Evolutionary conservation across 2,113 vertebrate genomes (phyloP), one percentile per base, ranked within the genome.

Genomic region (Aleadryas rufinucha): DNA sequence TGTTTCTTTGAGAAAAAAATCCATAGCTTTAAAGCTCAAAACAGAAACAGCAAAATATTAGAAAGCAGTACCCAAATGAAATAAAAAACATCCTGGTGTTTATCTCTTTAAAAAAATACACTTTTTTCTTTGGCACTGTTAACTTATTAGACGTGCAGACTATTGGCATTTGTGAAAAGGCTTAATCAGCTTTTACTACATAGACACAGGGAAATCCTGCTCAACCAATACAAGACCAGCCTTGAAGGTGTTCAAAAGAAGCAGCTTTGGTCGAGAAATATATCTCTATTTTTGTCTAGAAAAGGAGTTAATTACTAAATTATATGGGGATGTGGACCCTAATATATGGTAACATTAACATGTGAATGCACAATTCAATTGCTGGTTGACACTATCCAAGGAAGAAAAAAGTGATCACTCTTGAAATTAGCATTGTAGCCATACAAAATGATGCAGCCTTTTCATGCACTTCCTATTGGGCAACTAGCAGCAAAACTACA

Each of bases 321-420:
- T 69, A 68, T 9, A 57, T 4, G 7, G 13, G 57, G 16, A 60
- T 30, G 13, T 54, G 50, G 14, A 60, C 33, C 8, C 24, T 13
- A 6, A 61, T 8, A 41, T 9, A 57, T 12, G 19, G 23, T 26
- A 70, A 78, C 21, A 42, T 3, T 31, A 75, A 76, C 7, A 61
- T 7, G 6, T 21, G 16, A 93, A 65, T 17, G 37, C n/a, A 71
- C 9, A 70, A 42, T 7, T 68, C 35, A 76, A 1, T 20, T 71
- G 15, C 57, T 76, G 20, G 17, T 86, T 56, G 30, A 86, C 9
- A 5, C 5, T 65, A 17, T 6, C 13, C 11, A 37, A 45, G 33
- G 7, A 79, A 3, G 1, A 5, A 42, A 56, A 42, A 28, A 26
- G 10, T 3, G 8, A 64, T 41, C 0, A 0, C 3, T 60, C 28